These are phyloP conservation scores for Diglossa cyanea DNA, from an alignment of 2,797 vertebrate species.

Conservation along the genomic window DNA sequence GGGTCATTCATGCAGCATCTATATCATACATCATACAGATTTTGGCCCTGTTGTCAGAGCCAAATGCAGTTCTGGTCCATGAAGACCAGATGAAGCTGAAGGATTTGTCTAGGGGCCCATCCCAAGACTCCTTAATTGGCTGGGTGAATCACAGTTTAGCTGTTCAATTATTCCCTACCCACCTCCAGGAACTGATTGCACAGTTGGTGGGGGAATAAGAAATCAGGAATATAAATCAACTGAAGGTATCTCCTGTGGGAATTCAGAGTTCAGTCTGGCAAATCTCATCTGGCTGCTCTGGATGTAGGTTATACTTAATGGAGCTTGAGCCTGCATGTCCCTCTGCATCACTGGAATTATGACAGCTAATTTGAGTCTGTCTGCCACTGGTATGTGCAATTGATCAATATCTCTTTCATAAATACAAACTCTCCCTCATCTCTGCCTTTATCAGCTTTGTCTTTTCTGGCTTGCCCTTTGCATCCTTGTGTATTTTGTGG, in stretches of 20 bases:
- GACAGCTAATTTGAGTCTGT: slow-evolving; percentile 49
- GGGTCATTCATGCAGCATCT: not conserved
- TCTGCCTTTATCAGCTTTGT: not conserved
- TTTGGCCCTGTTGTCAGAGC: not conserved
- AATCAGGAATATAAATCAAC: slow-evolving; percentile 41
- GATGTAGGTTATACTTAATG: slow-evolving; percentile 49
- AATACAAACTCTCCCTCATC: not conserved
- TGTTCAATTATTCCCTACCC: slow-evolving; percentile 32
- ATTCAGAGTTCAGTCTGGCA: not conserved
- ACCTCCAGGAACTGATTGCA: slow-evolving; percentile 30
- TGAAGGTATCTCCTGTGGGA: slow-evolving; percentile 8
- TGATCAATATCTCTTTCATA: slow-evolving; percentile 26
- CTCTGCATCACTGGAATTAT: slow-evolving; percentile 33
- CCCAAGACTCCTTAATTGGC: slow-evolving; percentile 26
- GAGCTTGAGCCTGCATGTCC: slow-evolving; percentile 1
- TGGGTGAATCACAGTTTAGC: slow-evolving; percentile 56
- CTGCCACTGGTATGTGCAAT: not conserved
- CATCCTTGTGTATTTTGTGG: not conserved
- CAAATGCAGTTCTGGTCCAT: not conserved
- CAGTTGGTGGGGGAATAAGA: slow-evolving; percentile 45
- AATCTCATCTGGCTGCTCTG: slow-evolving; percentile 30
- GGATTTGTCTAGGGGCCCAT: not conserved
- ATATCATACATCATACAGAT: not conserved
- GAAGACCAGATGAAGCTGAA: not conserved
- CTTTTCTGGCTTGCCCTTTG: slow-evolving; percentile 33